Evolutionary conservation across 2,888 invertebrate species (phyloP), one percentile per base, ranked within the genome.

Genomic region (Synanthedon myopaeformis): DNA sequence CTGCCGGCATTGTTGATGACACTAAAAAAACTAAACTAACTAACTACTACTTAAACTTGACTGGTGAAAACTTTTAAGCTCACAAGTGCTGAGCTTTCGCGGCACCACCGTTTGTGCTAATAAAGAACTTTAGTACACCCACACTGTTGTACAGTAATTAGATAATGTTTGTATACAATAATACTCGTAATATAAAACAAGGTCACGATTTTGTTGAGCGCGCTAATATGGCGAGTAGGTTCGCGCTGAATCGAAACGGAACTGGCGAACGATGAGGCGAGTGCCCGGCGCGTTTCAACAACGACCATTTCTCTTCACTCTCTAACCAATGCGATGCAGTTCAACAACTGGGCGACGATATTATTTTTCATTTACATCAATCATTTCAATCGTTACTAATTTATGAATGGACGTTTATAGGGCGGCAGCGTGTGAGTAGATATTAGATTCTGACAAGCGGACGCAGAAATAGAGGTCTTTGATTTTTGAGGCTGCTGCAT

Each of bases 1-100:
- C 78, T 55, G 81, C 84, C 60, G 86, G 87, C 86, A 86, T 86
- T 60, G 63, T 76, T 51, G 49, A 11, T 19, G 12, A 19, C 17
- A 49, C 49, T 49, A 13, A 3, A 17, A n/a, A n/a, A n/a, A n/a
- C n/a, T n/a, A n/a, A n/a, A n/a, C n/a, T n/a, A n/a, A n/a, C n/a
- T n/a, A n/a, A n/a, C n/a, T 23, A 49, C 49, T 10, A 49, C 49
- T 49, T 49, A 17, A 12, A 49, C 14, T 45, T 45, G 35, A 35
- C 35, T 35, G 35, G 35, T 35, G 35, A 35, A 35, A 35, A 35
- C 13, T 14, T 45, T 45, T 45, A 45, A 45, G 45, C 13, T 12
- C 12, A 45, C 45, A 3, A 3, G 4, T 45, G 45, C n/a, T 5
- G 12, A n/a, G 13, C 45, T 45, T 45, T 45, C 45, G 14, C 45